A percentile compares a stretch with the other conserved stretches of the same genome.
Evolutionary conservation across 2,888 invertebrate species (phyloP).

Genomic region (Camptogramma bilineatum): DNA sequence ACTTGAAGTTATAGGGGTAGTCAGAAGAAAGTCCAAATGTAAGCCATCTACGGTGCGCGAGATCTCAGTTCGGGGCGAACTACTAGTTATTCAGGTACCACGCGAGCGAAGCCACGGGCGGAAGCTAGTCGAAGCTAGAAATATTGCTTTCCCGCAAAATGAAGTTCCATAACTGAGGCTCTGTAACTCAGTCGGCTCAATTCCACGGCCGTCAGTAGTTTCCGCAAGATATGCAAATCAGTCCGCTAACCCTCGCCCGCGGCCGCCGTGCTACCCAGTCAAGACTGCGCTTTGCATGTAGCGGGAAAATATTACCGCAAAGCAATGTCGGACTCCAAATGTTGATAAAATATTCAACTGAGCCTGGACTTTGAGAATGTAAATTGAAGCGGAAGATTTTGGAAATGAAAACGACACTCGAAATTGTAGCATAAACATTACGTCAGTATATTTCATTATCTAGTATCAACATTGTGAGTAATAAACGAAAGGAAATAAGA

Average conservation of each 20-base stretch:
- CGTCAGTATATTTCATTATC: too few species aligned
- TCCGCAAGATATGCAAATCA: conserved; percentile 40
- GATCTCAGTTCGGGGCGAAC: too few species aligned
- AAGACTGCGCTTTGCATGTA: conserved; percentile 19
- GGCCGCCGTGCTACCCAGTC: neutral
- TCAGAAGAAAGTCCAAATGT: too few species aligned
- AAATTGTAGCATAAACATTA: too few species aligned
- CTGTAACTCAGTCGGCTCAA: conserved; percentile 37
- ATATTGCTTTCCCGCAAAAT: conserved; percentile 5
- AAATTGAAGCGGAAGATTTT: neutral
- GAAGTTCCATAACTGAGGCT: neutral
- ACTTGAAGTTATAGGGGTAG: too few species aligned
- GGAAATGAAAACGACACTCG: neutral
- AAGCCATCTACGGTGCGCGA: too few species aligned
- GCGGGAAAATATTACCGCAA: conserved; percentile 5
- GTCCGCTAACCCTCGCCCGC: conserved; percentile 9
- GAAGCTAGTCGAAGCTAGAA: too few species aligned
- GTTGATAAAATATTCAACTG: conserved; percentile 1
- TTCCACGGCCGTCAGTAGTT: conserved; percentile 25
- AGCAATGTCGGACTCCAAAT: neutral
- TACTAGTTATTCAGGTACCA: too few species aligned
- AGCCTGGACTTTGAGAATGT: neutral
- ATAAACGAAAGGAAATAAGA: too few species aligned
- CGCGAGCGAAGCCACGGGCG: too few species aligned
- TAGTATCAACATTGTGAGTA: too few species aligned